Evolutionary conservation across 2,888 invertebrate species (phyloP).

Genomic region (Rugalucina vietnamica): DNA sequence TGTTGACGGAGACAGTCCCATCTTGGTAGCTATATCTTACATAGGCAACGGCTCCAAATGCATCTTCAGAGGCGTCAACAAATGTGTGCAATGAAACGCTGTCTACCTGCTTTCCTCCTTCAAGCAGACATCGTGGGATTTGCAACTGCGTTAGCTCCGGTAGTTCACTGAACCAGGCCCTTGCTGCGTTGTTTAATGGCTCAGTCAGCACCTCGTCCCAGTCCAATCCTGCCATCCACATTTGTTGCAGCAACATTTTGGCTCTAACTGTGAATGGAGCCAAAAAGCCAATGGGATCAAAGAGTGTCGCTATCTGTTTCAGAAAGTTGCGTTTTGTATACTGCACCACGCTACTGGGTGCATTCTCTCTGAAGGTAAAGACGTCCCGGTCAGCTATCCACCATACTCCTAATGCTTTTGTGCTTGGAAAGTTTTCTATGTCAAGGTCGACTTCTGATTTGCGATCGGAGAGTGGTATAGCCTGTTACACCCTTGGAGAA

Average conservation of each 20-base stretch:
- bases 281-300: slow-evolving; percentile 42
- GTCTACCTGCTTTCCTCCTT: background rate
- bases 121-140: background rate
- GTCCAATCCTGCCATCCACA: background rate
- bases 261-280: slow-evolving; percentile 26
- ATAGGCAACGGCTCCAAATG: slow-evolving; percentile 45
- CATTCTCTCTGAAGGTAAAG: slow-evolving; percentile 13
- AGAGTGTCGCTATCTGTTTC: slow-evolving; percentile 28
- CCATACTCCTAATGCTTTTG: no score
- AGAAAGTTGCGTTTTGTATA: slow-evolving; percentile 64
- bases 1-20: background rate
- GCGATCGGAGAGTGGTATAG: no score
- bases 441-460: no score
- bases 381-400: no score
- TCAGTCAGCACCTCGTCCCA: slow-evolving; percentile 48
- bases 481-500: no score
- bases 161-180: no score
- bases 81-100: slow-evolving; percentile 40
- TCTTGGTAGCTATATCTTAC: slow-evolving; percentile 12
- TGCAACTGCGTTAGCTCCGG: background rate
- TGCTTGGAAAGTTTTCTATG: no score
- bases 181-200: background rate
- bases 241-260: slow-evolving; percentile 43
- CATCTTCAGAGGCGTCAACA: slow-evolving; percentile 49
- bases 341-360: background rate